Conservation (phyloP, 2,113 vertebrate genomes). For the Pseudorhombus dupliciocellatus region DNA sequence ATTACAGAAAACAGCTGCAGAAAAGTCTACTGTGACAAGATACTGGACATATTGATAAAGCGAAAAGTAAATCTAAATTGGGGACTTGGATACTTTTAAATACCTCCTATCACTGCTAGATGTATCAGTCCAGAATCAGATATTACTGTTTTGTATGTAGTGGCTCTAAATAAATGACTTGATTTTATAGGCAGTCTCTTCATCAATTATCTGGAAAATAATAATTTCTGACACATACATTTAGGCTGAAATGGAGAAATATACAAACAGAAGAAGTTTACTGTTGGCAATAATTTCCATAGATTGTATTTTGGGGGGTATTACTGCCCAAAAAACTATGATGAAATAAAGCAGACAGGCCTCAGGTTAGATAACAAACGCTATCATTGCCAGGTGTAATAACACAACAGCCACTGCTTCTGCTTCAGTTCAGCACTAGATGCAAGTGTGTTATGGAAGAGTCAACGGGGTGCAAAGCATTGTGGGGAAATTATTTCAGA, state of each 20-base stretch:
- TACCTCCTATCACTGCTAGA: neutral
- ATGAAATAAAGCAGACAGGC: too few relatives aligned
- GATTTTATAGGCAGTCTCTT: too few relatives aligned
- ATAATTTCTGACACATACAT: too few relatives aligned
- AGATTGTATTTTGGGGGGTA: too few relatives aligned
- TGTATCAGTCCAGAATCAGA: neutral
- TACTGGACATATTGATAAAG: neutral
- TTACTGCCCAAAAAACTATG: too few relatives aligned
- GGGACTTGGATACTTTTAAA: neutral
- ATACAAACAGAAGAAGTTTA: too few relatives aligned
- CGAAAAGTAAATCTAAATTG: neutral
- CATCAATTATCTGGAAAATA: too few relatives aligned
- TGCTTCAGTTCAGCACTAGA: constrained; percentile 29
- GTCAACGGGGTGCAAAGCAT: constrained; percentile 65
- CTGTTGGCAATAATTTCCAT: too few relatives aligned
- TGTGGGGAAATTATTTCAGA: constrained; percentile 57
- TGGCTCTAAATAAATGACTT: too few relatives aligned
- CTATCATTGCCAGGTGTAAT: constrained; percentile 20
- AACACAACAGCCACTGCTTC: constrained; percentile 22
- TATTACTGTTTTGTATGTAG: constrained; percentile 6
- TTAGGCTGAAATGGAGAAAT: too few relatives aligned
- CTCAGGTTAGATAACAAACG: constrained; percentile 7
- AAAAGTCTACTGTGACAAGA: neutral
- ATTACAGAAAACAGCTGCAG: neutral
- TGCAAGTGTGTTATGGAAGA: constrained; percentile 61